Evolutionary conservation across 1,140 invertebrate genomes (phyloP), one percentile per base, ranked within the genome.

Genomic region (Vanessa tameamea): DNA sequence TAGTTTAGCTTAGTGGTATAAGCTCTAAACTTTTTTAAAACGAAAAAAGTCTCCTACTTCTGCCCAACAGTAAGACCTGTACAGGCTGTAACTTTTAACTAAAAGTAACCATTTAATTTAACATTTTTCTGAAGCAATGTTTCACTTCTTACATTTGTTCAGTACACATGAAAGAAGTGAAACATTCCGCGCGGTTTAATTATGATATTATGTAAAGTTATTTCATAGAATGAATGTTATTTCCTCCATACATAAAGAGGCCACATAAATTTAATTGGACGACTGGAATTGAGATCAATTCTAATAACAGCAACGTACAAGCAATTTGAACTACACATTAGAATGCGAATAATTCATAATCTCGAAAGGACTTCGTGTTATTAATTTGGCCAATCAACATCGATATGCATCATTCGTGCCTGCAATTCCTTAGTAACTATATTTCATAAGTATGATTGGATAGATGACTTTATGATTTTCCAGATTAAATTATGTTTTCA

Each of bases 301-400:
- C 20, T 20, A 55, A 57, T 69, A 47, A 47, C 51, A 20, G 26
- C 55, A 55, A 68, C 66, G 55, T 55, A 37, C 67, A 43, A 47
- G 43, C n/a, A 37, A 69, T 55, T 69, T 69, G 67, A 59, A 23
- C 55, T 23, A 59, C 1, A 59, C 61, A 69, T 16, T 47, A 48
- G 43, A 59, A 48, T 59, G 16, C 53, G 43, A 59, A 69, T 69
- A 69, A 69, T 59, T 69, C 67, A 57, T 69, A 69, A 69, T 69
- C 67, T 69, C 37, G 26, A 31, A 61, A 61, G 11, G 53, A 47
- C 20, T 55, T 47, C 67, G 67, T 48, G 53, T 55, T 61, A 61
- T 61, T 61, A 61, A 61, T 61, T 61, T 61, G 57, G 9, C 23
- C 57, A 61, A 61, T 61, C 57, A 61, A 26, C 16, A 57, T 57